phyloP scores from a whole-genome alignment of 2,113 vertebrate species.

The Lepisosteus oculatus region DNA sequence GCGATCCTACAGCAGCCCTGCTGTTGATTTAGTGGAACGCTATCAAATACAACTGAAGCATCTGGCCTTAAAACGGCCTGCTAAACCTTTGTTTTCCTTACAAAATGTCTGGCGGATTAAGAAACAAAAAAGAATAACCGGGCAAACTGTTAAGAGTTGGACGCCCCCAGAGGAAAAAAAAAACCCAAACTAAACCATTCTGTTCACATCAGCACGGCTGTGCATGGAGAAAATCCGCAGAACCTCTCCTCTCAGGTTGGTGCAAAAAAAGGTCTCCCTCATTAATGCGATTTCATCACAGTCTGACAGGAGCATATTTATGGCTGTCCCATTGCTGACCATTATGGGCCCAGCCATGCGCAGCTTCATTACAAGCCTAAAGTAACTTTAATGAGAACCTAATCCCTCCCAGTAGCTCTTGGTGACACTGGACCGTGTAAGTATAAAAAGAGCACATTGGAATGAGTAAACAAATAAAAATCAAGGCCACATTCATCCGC shows the following conservation, averaged over 20 bases:
- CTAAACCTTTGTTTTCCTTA: too few relatives aligned
- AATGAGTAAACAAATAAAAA: background rate
- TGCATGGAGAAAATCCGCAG: too few relatives aligned
- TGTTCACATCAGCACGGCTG: too few relatives aligned
- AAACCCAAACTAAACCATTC: too few relatives aligned
- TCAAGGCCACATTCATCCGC: background rate
- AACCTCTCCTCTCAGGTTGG: background rate
- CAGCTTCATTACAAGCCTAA: constrained; percentile 46
- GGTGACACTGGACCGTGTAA: constrained; percentile 5
- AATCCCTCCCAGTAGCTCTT: constrained; percentile 27
- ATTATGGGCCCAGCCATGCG: constrained; percentile 53
- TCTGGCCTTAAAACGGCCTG: background rate
- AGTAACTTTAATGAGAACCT: constrained; percentile 39
- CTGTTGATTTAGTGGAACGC: background rate
- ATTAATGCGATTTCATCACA: constrained; percentile 67
- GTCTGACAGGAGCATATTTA: constrained; percentile 59
- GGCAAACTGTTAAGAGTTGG: background rate
- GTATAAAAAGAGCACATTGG: background rate
- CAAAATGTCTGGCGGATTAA: too few relatives aligned
- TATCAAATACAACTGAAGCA: background rate
- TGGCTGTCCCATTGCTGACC: constrained; percentile 36
- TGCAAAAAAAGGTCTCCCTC: constrained; percentile 34
- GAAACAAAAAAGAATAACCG: too few relatives aligned
- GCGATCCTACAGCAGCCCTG: background rate
- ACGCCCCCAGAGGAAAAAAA: background rate